phyloP scores from a whole-genome alignment of 2,797 vertebrate genomes.

The Enteromius afrohamiltoni region DNA sequence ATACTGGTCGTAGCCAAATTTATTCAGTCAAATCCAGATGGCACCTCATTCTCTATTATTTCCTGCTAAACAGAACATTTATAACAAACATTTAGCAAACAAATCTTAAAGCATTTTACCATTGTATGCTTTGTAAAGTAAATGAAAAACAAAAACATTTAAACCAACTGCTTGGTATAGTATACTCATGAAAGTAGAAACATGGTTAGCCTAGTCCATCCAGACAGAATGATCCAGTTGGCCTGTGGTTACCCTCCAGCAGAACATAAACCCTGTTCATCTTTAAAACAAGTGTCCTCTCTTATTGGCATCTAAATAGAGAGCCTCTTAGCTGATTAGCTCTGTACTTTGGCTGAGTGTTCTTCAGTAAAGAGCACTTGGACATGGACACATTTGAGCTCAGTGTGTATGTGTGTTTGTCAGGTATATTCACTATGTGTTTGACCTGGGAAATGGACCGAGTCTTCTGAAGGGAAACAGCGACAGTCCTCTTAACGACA shows the following conservation, averaged over 20 bases:
- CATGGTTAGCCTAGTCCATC: neutral
- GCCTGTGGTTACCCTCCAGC: neutral
- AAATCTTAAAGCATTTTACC: neutral
- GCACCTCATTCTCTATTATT: neutral
- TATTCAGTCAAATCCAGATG: neutral
- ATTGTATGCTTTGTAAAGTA: neutral
- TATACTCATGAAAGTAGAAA: neutral
- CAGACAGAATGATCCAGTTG: neutral
- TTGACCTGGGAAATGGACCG: conserved; percentile 94
- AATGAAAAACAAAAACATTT: neutral
- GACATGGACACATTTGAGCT: neutral
- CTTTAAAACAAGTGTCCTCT: neutral
- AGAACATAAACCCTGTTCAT: neutral
- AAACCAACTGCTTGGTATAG: neutral
- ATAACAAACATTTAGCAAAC: neutral
- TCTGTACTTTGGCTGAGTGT: neutral
- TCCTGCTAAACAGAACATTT: neutral
- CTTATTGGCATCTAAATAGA: neutral
- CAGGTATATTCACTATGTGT: conserved; percentile 98
- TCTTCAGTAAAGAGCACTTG: conserved; percentile 36
- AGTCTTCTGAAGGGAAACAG: conserved; percentile 97
- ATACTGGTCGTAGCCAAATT: neutral
- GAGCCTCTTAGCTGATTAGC: neutral
- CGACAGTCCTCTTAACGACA: conserved; percentile 91
- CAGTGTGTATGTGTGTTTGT: conserved; percentile 4